A percentile compares a stretch with the other conserved stretches of the same genome.
These are phyloP conservation scores for pig (Sus scrofa) DNA, from an alignment of 2,113 vertebrate genomes.

Conservation along the genomic window T2T-Sscrofa CM000830.6:22717001-22717500, in stretches of 20 bases:
- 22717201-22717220: not conserved
- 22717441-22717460: not conserved
- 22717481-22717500: conserved; percentile 50
- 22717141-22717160: conserved; percentile 46
- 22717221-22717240: not conserved
- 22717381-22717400: not conserved
- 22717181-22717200: conserved; percentile 2
- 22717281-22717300: not conserved
- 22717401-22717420: conserved; percentile 3
- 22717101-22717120: conserved; percentile 36
- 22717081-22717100: not conserved
- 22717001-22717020: conserved; percentile 51
- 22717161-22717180: not conserved
- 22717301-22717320: not conserved
- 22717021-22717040: conserved; percentile 37
- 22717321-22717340: not conserved
- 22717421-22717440: not conserved
- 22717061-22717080: not conserved
- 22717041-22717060: not conserved
- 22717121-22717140: conserved; percentile 6
- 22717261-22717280: conserved; percentile 10
- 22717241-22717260: not conserved
- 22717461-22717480: conserved; percentile 9
- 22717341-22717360: not conserved
- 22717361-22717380: not conserved